Base-by-base conservation (phyloP, 2,888 invertebrate species). In the Bombylius major region DNA sequence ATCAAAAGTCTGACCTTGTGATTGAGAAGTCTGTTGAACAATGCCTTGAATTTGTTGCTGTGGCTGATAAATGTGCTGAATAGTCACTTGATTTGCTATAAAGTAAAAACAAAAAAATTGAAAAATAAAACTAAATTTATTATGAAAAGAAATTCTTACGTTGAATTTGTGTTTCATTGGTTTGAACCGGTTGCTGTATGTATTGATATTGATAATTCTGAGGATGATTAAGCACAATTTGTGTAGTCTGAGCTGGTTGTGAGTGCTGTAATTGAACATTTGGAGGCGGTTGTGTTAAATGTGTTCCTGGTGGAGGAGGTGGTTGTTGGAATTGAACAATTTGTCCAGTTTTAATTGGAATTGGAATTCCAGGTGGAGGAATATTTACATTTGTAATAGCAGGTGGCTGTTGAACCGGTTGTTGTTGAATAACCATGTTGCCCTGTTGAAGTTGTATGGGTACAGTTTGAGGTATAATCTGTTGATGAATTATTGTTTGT, bases 371-470 rank as follows among this genome's bases (percentile, higher is more conserved):
- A 4, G 61, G 61, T 31, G 61, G 61, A 11, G 60, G 60, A n/a
- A 56, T 56, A 50, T 56, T 56, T 8, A 65, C 56, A 54, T 65
- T 65, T 33, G 62, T 62, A 39, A 61, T 54, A 4, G 60, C 54
- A 31, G 58, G 50, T 8, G 56, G 53, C 9, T 36, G 55, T 32
- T 54, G 54, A 4, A 52, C 54, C 12, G 52, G 55, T 5, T 61
- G 60, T 36, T 63, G 65, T 47, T 63, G 63, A n/a, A 65, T 61
- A 0, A 64, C 62, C 58, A 65, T 62, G 52, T 63, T 64, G 7
- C 64, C 62, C 34, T 63, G 65, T 34, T 60, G 64, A 49, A 65
- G 60, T 50, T 65, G 63, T 45, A 65, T 64, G 0, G 65, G 65
- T 4, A 64, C 58, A 1, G 58, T 58, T 55, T 62, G 65, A 4